Percentiles rank a stretch among this genome's conserved stretches.
Conservation (phyloP, 2,888 invertebrate genomes). For the Drosophila flavopinicola region DNA sequence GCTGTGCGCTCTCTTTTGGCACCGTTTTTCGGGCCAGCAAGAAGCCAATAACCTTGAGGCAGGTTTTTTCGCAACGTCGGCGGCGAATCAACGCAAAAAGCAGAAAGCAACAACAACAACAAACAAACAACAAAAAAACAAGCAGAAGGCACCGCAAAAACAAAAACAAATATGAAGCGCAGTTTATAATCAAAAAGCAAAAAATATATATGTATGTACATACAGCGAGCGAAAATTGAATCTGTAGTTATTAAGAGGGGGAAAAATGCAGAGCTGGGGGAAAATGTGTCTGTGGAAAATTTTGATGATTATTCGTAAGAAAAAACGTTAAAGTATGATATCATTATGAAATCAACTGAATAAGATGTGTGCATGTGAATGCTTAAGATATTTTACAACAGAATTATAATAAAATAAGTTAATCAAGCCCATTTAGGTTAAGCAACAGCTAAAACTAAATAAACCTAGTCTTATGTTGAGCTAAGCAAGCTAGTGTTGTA, state of each 20-base stretch:
- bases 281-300: neutral
- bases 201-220: too few relatives aligned
- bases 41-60: conserved; percentile 79
- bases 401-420: neutral
- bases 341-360: conserved; percentile 14
- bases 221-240: conserved; percentile 15
- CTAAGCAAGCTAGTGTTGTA: too few relatives aligned
- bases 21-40: conserved; percentile 49
- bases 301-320: conserved; percentile 15
- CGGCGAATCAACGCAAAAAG: conserved; percentile 19
- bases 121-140: conserved; percentile 10
- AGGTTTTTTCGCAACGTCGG: conserved; percentile 61
- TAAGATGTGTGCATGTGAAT: neutral
- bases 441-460: too few relatives aligned
- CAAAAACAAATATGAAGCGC: conserved; percentile 21
- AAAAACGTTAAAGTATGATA: conserved; percentile 18
- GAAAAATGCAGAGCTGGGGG: neutral
- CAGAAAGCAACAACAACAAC: too few relatives aligned
- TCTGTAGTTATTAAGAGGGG: conserved; percentile 10
- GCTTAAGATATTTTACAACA: too few relatives aligned
- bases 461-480: too few relatives aligned
- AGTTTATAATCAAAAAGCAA: conserved; percentile 8
- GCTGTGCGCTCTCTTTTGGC: conserved; percentile 45
- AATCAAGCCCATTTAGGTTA: neutral
- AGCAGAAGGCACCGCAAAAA: too few relatives aligned